A percentile compares a stretch with the other conserved stretches of the same genome.
phyloP scores from a whole-genome alignment of 2,113 vertebrate species.

The Peromyscus maniculatus region DNA sequence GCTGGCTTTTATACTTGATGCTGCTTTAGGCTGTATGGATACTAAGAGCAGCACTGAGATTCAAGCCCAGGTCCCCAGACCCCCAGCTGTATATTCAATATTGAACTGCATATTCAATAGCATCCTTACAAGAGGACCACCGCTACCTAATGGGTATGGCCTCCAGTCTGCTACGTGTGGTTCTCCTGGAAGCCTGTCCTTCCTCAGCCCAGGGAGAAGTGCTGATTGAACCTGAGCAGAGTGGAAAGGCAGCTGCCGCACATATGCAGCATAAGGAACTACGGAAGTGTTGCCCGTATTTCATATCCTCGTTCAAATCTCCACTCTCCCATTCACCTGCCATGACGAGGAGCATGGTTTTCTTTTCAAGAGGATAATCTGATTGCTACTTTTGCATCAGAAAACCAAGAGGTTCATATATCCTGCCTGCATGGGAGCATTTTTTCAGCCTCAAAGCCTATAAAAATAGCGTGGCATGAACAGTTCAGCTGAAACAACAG shows the following conservation, averaged over 20 bases:
- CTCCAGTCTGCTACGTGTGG: not conserved
- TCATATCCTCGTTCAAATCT: constrained; percentile 81
- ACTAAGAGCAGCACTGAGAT: not conserved
- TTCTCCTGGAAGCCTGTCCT: not conserved
- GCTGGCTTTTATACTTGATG: not conserved
- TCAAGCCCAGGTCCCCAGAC: not conserved
- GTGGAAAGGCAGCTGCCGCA: constrained; percentile 76
- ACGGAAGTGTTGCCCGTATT: constrained; percentile 77
- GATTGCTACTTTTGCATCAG: constrained; percentile 80
- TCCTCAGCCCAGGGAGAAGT: not conserved
- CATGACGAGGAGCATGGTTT: constrained; percentile 74
- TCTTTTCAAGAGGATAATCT: constrained; percentile 80
- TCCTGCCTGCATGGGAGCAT: constrained; percentile 69
- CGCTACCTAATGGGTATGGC: not conserved
- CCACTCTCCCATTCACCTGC: constrained; percentile 73
- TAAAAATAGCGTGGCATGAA: constrained; percentile 82
- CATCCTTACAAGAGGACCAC: not conserved
- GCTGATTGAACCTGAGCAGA: constrained; percentile 46
- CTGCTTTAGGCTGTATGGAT: not conserved
- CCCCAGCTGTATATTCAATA: not conserved
- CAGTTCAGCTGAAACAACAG: constrained; percentile 82
- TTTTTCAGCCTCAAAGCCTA: constrained; percentile 81
- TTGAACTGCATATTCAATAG: not conserved
- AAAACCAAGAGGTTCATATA: constrained; percentile 81
- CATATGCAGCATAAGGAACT: constrained; percentile 61